Evolutionary conservation across 2,888 invertebrate species (phyloP).

Genomic region (Conistra vaccinii): DNA sequence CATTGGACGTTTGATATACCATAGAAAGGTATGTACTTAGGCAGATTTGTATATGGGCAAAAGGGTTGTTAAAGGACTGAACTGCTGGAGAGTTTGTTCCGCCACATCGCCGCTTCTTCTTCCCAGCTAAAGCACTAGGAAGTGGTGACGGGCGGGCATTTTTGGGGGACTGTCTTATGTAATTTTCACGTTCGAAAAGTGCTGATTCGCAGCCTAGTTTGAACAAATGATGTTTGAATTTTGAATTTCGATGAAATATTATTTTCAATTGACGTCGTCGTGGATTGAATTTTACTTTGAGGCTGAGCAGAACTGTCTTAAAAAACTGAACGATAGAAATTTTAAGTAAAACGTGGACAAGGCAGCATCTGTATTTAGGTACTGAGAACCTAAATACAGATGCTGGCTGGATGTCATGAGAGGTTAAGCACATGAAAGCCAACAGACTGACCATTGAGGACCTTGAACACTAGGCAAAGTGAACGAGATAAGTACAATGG

Average conservation of each 20-base stretch:
- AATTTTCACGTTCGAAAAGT: too few relatives aligned
- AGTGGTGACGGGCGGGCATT: too few relatives aligned
- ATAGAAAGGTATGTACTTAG: neutral
- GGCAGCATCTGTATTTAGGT: too few relatives aligned
- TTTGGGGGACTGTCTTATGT: too few relatives aligned
- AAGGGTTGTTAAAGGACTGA: neutral
- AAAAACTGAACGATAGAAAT: neutral
- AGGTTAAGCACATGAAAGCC: neutral
- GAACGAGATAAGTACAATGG: neutral
- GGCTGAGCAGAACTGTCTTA: neutral
- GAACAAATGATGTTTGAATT: too few relatives aligned
- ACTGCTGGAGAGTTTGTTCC: too few relatives aligned
- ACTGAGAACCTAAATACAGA: neutral
- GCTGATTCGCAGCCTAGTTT: too few relatives aligned
- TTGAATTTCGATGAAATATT: too few relatives aligned
- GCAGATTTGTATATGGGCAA: neutral
- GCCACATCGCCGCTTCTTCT: too few relatives aligned
- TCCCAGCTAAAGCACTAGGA: too few relatives aligned
- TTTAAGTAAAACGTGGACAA: neutral
- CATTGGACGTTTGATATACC: neutral
- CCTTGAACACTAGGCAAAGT: neutral
- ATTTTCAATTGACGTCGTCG: neutral
- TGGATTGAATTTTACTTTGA: neutral
- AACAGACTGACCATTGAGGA: neutral
- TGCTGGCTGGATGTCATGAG: too few relatives aligned